Evolutionary conservation across 2,888 invertebrate species (phyloP).

Genomic region (Phrixothrix hirtus): DNA sequence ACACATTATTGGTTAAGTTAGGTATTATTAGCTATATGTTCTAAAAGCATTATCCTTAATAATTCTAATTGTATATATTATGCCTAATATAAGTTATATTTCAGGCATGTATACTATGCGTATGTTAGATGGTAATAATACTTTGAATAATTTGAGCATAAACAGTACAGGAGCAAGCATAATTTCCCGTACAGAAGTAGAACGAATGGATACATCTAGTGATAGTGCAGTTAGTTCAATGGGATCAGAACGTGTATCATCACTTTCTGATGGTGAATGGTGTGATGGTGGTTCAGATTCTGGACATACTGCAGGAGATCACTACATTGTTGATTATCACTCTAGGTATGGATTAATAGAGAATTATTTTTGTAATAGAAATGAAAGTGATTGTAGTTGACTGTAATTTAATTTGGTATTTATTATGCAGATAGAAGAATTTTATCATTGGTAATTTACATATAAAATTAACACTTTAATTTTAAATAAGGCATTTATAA

Average conservation of each 20-base stretch:
- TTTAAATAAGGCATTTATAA: no score
- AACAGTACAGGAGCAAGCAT: conserved; percentile 47
- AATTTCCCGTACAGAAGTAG: conserved; percentile 58
- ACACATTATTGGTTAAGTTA: no score
- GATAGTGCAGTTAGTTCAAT: conserved; percentile 92
- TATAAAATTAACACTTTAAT: no score
- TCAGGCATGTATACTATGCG: conserved; percentile 87
- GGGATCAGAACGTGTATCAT: conserved; percentile 88
- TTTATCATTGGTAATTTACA: no score
- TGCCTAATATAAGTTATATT: conserved; percentile 36
- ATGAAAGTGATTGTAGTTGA: no score
- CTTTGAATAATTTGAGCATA: conserved; percentile 51
- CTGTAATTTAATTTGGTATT: no score
- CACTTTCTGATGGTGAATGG: conserved; percentile 88
- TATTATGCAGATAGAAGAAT: no score
- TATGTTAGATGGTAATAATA: conserved; percentile 69
- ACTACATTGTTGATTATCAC: conserved; percentile 76
- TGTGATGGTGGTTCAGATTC: conserved; percentile 86
- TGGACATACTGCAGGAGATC: conserved; percentile 65
- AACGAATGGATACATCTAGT: conserved; percentile 82
- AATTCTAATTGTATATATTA: no score
- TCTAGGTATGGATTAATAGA: no score
- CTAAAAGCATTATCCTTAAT: no score
- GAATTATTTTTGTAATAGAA: no score
- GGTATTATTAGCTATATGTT: no score